Evolutionary conservation across 2,888 invertebrate species (phyloP), one percentile per base, ranked within the genome.

Genomic region (Heteromurus nitidus): DNA sequence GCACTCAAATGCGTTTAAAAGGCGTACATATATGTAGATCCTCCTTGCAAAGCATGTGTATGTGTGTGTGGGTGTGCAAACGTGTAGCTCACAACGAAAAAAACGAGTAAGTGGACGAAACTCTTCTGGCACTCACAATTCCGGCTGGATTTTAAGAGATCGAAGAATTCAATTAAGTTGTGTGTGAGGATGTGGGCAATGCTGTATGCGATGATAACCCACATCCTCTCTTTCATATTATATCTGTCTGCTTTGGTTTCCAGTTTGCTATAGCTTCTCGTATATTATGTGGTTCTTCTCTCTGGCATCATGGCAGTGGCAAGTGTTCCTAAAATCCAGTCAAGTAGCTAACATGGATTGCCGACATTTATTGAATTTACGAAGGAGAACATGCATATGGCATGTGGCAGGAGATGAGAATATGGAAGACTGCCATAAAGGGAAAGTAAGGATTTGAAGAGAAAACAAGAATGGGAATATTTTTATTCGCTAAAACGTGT

Each of bases 91-190:
- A 47, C 47, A 47, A 16, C n/a, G n/a, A 47, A 47, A 5, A 9
- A 36, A 13, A 5, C 13, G 36, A 9, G 36, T 36, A 36, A 36
- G 36, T 47, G n/a, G n/a, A 47, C 11, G 47, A 47, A 55, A 24
- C 3, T 22, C 55, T 24, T 60, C 16, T 28, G n/a, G 42, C 44
- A 50, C 64, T 53, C 53, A 36, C 64, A 64, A 53, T 53, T 53
- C 30, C 65, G 58, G 47, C 44, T 42, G 26, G 58, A 75, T 58
- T 67, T 44, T 47, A 67, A 55, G 67, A 50, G 67, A 58, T 75
- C 58, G 65, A 55, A 75, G 75, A 75, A 75, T 75, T 75, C 75
- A 75, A 75, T 75, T 75, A 75, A 75, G 75, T 58, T 67, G 42
- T 75, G 75, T 75, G 75, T 75, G 67, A 36, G 67, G 67, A 75